Conservation (phyloP, 2,797 vertebrate species). For the Denticeps clupeoides region DNA sequence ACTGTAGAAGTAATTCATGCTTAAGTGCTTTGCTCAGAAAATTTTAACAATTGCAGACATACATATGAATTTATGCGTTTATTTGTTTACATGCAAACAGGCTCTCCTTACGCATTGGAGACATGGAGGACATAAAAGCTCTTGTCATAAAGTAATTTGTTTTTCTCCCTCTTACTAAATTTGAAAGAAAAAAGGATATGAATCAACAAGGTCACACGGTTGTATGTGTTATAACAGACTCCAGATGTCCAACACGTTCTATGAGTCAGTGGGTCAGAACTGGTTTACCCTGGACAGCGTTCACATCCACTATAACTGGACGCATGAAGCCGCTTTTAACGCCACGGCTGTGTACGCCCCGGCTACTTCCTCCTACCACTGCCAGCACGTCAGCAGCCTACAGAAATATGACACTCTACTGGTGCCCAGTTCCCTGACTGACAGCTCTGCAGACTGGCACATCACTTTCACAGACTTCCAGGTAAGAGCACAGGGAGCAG, state of each 20-base stretch:
- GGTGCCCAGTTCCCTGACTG: conserved; percentile 68
- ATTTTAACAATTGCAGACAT: no score
- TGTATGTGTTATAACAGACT: no score
- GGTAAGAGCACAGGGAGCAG: conserved; percentile 56
- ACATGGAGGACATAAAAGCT: conserved; percentile 69
- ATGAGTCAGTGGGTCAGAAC: conserved; percentile 77
- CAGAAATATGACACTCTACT: conserved; percentile 76
- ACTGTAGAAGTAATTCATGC: no score
- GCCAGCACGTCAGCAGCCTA: conserved; percentile 84
- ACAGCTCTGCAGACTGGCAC: conserved; percentile 80
- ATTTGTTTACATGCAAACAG: conserved; percentile 47
- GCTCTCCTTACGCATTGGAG: conserved; percentile 80
- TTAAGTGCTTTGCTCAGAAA: no score
- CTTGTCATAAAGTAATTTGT: conserved; percentile 73
- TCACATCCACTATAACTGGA: conserved; percentile 87
- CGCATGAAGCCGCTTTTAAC: no score
- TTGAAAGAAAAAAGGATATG: no score
- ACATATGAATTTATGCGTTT: no score
- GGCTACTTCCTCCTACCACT: conserved; percentile 78
- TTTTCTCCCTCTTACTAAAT: conserved; percentile 3
- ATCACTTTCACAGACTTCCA: conserved; percentile 89
- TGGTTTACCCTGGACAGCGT: conserved; percentile 88
- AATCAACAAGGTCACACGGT: no score
- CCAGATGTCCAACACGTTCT: conserved; percentile 73
- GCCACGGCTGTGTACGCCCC: no score